phyloP scores from a whole-genome alignment of 2,113 vertebrate species.

The Macrotus californicus region DNA sequence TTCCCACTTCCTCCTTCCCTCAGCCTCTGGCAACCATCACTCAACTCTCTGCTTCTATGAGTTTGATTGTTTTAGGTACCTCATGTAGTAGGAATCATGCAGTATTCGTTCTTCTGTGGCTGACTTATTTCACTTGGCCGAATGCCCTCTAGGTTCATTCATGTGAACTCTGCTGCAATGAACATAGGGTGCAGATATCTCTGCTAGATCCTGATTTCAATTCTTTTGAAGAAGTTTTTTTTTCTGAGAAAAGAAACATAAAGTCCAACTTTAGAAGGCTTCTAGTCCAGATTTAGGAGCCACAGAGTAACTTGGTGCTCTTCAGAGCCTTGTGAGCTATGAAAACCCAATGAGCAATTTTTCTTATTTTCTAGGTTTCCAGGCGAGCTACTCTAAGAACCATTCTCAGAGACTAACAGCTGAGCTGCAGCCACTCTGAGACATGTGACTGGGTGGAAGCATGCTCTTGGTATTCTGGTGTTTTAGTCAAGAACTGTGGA shows the following conservation, averaged over 20 bases:
- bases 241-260: not conserved
- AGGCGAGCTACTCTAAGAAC: slow-evolving; percentile 36
- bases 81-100: not conserved
- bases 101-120: not conserved
- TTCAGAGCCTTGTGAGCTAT: slow-evolving; percentile 41
- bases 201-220: not conserved
- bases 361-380: slow-evolving; percentile 58
- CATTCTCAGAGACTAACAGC: slow-evolving; percentile 44
- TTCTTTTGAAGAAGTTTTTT: not conserved
- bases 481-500: slow-evolving; percentile 55
- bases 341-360: slow-evolving; percentile 57
- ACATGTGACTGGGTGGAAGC: slow-evolving; percentile 57
- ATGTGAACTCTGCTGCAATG: not conserved
- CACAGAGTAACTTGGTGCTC: slow-evolving; percentile 43
- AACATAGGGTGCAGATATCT: not conserved
- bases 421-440: slow-evolving; percentile 5
- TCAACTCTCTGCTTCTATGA: not conserved
- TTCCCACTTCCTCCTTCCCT: not conserved
- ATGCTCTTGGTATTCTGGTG: slow-evolving; percentile 47
- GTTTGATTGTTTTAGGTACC: not conserved
- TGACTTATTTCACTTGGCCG: not conserved
- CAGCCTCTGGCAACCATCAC: not conserved
- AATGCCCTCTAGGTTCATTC: not conserved
- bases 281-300: slow-evolving; percentile 47
- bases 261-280: not conserved